Percentiles rank a stretch among this genome's conserved stretches.
Conservation (phyloP, 2,888 invertebrate genomes). For the Drosophila nr. medialis region DNA sequence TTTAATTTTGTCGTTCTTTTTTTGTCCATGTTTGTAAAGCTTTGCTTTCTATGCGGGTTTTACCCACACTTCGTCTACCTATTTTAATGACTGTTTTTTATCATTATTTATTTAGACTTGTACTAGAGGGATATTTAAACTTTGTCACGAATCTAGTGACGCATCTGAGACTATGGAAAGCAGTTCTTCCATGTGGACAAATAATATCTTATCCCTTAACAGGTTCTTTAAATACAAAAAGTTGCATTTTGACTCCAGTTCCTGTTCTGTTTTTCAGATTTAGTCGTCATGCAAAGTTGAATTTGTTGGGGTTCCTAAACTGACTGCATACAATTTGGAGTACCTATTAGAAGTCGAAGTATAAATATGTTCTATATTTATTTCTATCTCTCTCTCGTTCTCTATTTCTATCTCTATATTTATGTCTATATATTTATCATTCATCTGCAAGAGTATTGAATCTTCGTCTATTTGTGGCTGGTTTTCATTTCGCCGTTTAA, state of each 20-base stretch:
- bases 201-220: not conserved
- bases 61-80: constrained; percentile 26
- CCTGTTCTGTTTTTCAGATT: too few species aligned
- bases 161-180: not conserved
- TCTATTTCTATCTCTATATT: not conserved
- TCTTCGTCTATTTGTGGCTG: not conserved
- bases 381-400: not conserved
- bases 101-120: not conserved
- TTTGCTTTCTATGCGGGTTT: constrained; percentile 24
- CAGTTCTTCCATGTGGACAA: not conserved
- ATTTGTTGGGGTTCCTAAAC: not conserved
- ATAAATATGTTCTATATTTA: not conserved
- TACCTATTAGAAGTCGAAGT: not conserved
- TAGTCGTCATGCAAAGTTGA: too few species aligned
- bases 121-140: not conserved
- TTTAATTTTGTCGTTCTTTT: constrained; percentile 48
- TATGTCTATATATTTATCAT: not conserved
- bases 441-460: not conserved
- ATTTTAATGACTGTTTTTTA: constrained; percentile 27
- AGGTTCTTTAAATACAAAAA: not conserved
- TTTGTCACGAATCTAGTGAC: not conserved
- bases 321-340: not conserved
- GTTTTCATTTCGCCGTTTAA: constrained; percentile 11
- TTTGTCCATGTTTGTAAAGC: constrained; percentile 7
- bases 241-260: too few species aligned